Base-by-base conservation (phyloP, 2,113 vertebrate genomes). In the Melanocharis versteri region DNA sequence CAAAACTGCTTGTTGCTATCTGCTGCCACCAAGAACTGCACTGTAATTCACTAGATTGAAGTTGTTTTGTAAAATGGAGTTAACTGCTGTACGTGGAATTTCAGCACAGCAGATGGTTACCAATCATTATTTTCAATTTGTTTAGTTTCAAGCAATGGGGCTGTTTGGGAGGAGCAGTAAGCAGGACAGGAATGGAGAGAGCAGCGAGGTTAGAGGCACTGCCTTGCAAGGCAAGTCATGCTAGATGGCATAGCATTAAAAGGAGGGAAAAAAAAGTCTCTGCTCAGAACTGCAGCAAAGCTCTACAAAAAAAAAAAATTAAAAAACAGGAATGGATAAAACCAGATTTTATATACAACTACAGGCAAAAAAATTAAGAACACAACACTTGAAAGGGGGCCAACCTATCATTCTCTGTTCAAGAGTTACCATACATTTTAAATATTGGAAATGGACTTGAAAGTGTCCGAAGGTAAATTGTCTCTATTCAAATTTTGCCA, bases 101-200 rank as follows among this genome's bases (percentile, higher is more conserved):
- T 98, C 97, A 97, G 95, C 97, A 97, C 96, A 97, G 97, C 97
- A 98, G 97, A 98, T 98, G 97, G 97, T 97, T 98, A 98, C 97
- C 96, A 96, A 97, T 97, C 97, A 97, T 98, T 98, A 98, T 98
- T 98, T 98, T 98, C 97, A 97, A 98, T 98, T 98, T 98, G 97
- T 97, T 98, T 97, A 93, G 97, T 96, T 98, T 97, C 96, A 87
- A 95, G 97, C 87, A 93, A 92, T 61, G 77, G 84, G 83, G 80
- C 76, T 95, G 80, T 96, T 64, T 91, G 96, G 92, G 85, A 96
- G 87, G 94, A 92, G 75, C 65, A 87, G 68, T 30, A 66, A 64
- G 65, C 47, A 90, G 45, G 31, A 88, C 42, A 70, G 76, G 64
- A 83, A 80, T 50, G 81, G 76, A 65, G 54, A 94, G 81, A 94